Percentiles rank a stretch among this genome's conserved stretches.
These are phyloP conservation scores for Eupeodes corollae DNA, from an alignment of 1,140 invertebrate species.

Conservation along the genomic window DNA sequence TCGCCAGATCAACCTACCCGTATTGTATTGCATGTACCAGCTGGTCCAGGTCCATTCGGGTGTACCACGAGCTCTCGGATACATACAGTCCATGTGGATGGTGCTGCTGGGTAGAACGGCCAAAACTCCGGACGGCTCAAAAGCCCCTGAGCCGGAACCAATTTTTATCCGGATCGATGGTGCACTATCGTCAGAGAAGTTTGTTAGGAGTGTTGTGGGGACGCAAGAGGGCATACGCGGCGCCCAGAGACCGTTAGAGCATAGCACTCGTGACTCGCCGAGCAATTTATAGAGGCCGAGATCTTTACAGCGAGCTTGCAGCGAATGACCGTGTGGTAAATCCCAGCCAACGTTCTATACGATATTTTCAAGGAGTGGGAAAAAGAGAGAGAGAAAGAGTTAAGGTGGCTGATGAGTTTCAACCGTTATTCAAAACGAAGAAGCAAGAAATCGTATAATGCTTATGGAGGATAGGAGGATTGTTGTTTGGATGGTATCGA, in stretches of 20 bases:
- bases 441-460: too few relatives aligned
- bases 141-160: constrained; percentile 64
- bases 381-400: constrained; percentile 10
- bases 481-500: too few relatives aligned
- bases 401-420: constrained; percentile 1
- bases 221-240: constrained; percentile 62
- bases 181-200: constrained; percentile 74
- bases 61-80: constrained; percentile 57
- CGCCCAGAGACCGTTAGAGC: constrained; percentile 69
- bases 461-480: too few relatives aligned
- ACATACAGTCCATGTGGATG: constrained; percentile 72
- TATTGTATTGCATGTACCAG: constrained; percentile 58
- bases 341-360: constrained; percentile 36
- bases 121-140: constrained; percentile 64
- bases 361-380: constrained; percentile 10
- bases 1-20: constrained; percentile 44
- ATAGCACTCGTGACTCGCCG: constrained; percentile 53
- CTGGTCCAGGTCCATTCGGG: constrained; percentile 86
- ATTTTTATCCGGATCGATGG: constrained; percentile 72
- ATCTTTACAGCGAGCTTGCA: constrained; percentile 61
- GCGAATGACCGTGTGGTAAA: constrained; percentile 53
- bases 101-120: constrained; percentile 73
- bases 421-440: too few relatives aligned
- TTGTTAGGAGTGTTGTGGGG: constrained; percentile 67
- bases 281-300: constrained; percentile 71